A percentile compares a stretch with the other conserved stretches of the same genome.
These are phyloP conservation scores for Cephalotes varians DNA, from an alignment of 2,888 invertebrate genomes.

Conservation along the genomic window DNA sequence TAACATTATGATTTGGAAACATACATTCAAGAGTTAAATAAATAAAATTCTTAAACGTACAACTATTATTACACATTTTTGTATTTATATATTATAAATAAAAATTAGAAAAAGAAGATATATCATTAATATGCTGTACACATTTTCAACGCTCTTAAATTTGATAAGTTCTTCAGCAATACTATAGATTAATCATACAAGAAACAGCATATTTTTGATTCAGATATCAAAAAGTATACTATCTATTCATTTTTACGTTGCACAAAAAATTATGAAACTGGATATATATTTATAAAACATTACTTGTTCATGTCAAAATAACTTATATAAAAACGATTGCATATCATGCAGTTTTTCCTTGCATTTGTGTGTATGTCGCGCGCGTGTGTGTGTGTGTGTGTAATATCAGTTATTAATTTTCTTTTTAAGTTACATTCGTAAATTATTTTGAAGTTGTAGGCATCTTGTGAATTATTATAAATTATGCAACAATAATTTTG, in stretches of 20 bases:
- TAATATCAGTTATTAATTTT: constrained; percentile 4
- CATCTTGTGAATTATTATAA: constrained; percentile 36
- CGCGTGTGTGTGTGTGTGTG: neutral
- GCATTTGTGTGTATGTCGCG: neutral
- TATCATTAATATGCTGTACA: constrained; percentile 10
- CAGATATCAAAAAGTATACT: constrained; percentile 51
- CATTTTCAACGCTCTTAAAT: constrained; percentile 12
- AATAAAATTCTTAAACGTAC: constrained; percentile 60
- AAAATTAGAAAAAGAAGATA: constrained; percentile 10
- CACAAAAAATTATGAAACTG: constrained; percentile 48
- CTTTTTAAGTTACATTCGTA: constrained; percentile 16
- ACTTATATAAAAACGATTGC: constrained; percentile 18
- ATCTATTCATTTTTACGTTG: constrained; percentile 26
- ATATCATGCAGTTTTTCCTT: constrained; percentile 10
- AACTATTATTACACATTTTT: constrained; percentile 49
- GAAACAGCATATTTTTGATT: constrained; percentile 48
- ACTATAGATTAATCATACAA: constrained; percentile 26
- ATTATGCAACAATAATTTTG: constrained; percentile 57
- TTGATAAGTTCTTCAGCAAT: constrained; percentile 27
- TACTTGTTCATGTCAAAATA: constrained; percentile 38
- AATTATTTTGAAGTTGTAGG: constrained; percentile 20
- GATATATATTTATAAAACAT: constrained; percentile 53
- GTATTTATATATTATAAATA: constrained; percentile 47
- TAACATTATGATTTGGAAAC: constrained; percentile 39
- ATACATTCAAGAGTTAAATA: constrained; percentile 58